Percentiles rank a stretch among this genome's conserved stretches.
Evolutionary conservation across 1,140 invertebrate species (phyloP).

Genomic region (Drosophila parvula): DNA sequence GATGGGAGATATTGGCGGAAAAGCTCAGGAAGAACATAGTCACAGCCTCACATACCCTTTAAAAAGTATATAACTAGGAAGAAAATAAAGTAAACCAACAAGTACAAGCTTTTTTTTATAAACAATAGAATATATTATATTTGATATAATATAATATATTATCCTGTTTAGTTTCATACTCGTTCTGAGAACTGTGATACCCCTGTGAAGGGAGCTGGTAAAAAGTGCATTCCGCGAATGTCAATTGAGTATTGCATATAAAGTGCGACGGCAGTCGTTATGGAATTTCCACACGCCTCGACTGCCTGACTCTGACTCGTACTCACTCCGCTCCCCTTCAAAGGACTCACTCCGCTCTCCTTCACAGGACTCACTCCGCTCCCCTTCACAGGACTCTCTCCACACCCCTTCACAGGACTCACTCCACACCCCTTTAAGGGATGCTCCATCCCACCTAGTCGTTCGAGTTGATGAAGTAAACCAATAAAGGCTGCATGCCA

Average conservation of each 20-base stretch:
- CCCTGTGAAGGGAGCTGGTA: conserved; percentile 4
- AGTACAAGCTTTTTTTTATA: too few species aligned
- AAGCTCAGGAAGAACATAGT: not conserved
- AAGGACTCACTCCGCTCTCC: not conserved
- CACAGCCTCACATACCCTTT: not conserved
- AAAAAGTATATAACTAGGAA: too few species aligned
- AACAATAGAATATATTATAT: too few species aligned
- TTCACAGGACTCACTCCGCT: not conserved
- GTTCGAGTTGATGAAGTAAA: conserved; percentile 80
- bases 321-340: not conserved
- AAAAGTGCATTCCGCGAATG: conserved; percentile 67
- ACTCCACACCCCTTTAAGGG: not conserved
- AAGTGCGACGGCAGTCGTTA: conserved; percentile 58
- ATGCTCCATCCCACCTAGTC: conserved; percentile 21
- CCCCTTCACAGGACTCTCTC: not conserved
- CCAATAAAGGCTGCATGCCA: conserved; percentile 75
- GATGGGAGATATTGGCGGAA: not conserved
- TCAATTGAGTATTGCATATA: conserved; percentile 81
- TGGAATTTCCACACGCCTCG: conserved; percentile 72
- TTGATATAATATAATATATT: not conserved
- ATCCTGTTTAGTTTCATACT: not conserved
- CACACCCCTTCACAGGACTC: not conserved
- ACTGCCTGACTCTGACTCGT: conserved; percentile 47
- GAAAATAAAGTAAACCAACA: too few species aligned
- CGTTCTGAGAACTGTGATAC: not conserved